Evolutionary conservation across 2,888 invertebrate genomes (phyloP), one percentile per base, ranked within the genome.

Genomic region (Eupithecia abbreviata): DNA sequence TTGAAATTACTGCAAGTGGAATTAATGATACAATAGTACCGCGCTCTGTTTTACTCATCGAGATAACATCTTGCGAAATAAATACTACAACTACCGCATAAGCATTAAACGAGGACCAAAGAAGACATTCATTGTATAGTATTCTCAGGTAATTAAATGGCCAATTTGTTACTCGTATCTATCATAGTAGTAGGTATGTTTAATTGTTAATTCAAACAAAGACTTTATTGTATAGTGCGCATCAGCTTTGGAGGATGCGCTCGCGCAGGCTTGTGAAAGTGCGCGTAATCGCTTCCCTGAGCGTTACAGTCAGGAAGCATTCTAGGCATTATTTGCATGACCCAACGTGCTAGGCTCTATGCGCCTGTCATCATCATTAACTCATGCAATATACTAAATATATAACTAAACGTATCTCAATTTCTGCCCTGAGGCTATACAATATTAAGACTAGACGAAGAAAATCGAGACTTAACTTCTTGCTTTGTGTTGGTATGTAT

Each of bases 271-370:
- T 85, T 83, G 90, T 88, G 90, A 90, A 90, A 91, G 91, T 88
- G 81, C 77, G 83, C 80, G 80, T 82, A 82, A 83, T 85, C 85
- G 82, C 88, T 91, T 91, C 90, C 90, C 90, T 85, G 84, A 86
- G 80, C 83, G 82, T 69, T 82, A 77, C 75, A 75, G 79, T 81
- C 77, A 90, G 90, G 90, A 91, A 91, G 87, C 84, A 82, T 82
- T 69, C 10, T 80, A 74, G 80, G 86, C 83, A 84, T 87, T 86
- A 86, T 87, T 86, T 85, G 82, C 85, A 85, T 88, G 85, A 87
- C 85, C 85, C 88, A 85, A 81, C 86, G 84, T 82, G 82, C 62
- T 62, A 12, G 30, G 62, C 77, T 84, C 80, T 78, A 80, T 82
- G 82, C 82, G 85, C 84, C 83, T 73, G 84, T 86, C 83, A 87